These are phyloP conservation scores for Barnardius zonarius DNA, from an alignment of 2,113 vertebrate species.

Conservation along the genomic window DNA sequence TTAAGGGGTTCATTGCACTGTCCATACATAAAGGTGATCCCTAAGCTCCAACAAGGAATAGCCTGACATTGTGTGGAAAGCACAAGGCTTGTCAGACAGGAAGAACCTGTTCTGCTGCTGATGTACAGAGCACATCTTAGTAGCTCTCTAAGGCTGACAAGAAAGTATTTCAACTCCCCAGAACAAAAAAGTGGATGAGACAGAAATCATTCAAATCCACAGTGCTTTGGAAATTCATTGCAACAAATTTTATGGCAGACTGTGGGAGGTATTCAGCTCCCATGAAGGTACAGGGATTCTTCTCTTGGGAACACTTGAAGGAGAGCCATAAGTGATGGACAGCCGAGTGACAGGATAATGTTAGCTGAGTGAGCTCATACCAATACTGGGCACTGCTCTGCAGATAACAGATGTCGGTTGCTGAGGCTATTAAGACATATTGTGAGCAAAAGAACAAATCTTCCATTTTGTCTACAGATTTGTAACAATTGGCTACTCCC, in stretches of 20 bases:
- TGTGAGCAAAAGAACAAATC: not conserved
- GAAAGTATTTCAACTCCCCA: not conserved
- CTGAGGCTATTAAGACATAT: not conserved
- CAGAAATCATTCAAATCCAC: not conserved
- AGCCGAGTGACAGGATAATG: not conserved
- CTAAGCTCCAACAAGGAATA: not conserved
- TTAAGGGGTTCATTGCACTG: not conserved
- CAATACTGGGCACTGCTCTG: not conserved
- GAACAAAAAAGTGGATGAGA: not conserved
- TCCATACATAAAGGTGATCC: not conserved
- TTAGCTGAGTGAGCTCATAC: not conserved
- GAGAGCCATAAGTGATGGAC: rapidly evolving
- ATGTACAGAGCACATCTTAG: not conserved
- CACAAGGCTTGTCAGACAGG: not conserved
- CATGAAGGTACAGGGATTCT: not conserved
- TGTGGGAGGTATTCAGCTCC: not conserved
- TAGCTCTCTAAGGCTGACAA: not conserved
- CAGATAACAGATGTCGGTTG: not conserved
- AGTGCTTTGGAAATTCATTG: not conserved
- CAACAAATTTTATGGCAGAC: not conserved
- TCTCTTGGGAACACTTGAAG: not conserved
- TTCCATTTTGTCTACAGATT: not conserved
- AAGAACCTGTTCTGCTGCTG: not conserved
- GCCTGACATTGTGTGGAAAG: not conserved
- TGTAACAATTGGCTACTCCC: not conserved